Conservation (phyloP, 1,140 invertebrate species). For the Drosophila sulfurigaster region DNA sequence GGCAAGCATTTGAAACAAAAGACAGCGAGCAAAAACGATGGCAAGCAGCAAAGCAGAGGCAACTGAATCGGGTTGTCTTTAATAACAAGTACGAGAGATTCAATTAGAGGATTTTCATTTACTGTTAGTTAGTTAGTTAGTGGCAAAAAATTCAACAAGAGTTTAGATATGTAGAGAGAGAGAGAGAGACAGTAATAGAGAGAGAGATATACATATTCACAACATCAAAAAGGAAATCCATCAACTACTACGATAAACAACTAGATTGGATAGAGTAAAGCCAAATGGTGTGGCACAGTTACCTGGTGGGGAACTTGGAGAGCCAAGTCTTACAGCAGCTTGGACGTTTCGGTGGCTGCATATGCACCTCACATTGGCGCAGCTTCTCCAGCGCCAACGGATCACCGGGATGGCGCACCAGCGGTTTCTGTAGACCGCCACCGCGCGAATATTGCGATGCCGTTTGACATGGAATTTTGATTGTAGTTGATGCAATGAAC, state of each 20-base stretch:
- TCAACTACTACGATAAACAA: slow-evolving; percentile 75
- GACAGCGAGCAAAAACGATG: slow-evolving; percentile 76
- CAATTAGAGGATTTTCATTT: slow-evolving; percentile 47
- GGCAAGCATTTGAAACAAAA: slow-evolving; percentile 69
- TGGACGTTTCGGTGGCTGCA: slow-evolving; percentile 89
- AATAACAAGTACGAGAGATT: slow-evolving; percentile 33
- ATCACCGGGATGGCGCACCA: slow-evolving; percentile 92
- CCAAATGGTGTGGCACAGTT: slow-evolving; percentile 45
- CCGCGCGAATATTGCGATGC: slow-evolving; percentile 76
- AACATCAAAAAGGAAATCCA: slow-evolving; percentile 85
- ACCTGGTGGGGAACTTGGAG: slow-evolving; percentile 92
- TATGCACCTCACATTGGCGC: slow-evolving; percentile 93
- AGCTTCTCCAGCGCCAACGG: slow-evolving; percentile 92
- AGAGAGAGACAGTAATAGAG: slow-evolving; percentile 49
- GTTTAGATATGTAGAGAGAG: slow-evolving; percentile 55
- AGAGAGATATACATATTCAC: slow-evolving; percentile 74
- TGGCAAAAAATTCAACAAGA: slow-evolving; percentile 72
- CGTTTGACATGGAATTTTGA: slow-evolving; percentile 77
- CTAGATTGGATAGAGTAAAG: slow-evolving; percentile 26
- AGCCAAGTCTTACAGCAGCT: slow-evolving; percentile 97
- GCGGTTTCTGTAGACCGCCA: slow-evolving; percentile 90
- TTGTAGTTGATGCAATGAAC: slow-evolving; percentile 64
- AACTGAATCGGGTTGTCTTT: slow-evolving; percentile 65
- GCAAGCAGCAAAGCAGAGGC: slow-evolving; percentile 70
- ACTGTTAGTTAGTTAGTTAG: slow-evolving; percentile 39